Evolutionary conservation across 2,113 vertebrate species (phyloP).

Genomic region (Aptenodytes patagonicus): DNA sequence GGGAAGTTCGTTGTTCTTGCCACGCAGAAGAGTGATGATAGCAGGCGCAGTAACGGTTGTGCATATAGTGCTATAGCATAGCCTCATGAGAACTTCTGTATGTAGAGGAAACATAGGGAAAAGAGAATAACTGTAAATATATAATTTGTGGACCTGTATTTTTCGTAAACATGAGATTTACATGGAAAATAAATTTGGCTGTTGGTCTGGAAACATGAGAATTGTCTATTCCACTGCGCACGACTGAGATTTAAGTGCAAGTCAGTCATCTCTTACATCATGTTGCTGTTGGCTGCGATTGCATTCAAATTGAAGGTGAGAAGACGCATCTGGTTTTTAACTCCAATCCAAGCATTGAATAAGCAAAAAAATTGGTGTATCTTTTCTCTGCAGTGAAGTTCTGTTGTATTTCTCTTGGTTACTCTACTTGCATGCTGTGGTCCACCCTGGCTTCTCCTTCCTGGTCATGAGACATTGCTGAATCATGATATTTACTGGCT

Average conservation of each 20-base stretch:
- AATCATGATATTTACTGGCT: not conserved
- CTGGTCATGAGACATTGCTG: not conserved
- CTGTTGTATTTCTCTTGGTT: not conserved
- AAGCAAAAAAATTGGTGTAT: rapidly evolving
- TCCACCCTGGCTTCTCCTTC: not conserved
- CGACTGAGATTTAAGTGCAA: not conserved
- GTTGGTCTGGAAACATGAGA: not conserved
- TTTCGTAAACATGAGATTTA: not conserved
- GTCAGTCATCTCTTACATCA: rapidly evolving
- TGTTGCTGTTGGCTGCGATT: not conserved
- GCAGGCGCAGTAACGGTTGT: not conserved
- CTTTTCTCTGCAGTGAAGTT: not conserved
- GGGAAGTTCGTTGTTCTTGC: not conserved
- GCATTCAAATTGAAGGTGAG: not conserved
- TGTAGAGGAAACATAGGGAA: not conserved
- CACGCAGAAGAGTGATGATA: not conserved
- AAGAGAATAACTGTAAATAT: not conserved
- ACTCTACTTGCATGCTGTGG: rapidly evolving
- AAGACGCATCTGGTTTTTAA: not conserved
- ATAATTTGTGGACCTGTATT: not conserved
- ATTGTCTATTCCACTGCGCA: not conserved
- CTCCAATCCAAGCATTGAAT: not conserved
- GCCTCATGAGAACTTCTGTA: not conserved
- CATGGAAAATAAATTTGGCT: not conserved
- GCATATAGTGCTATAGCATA: not conserved